Evolutionary conservation across 2,888 invertebrate species (phyloP).

Genomic region (Plebejus melissa): DNA sequence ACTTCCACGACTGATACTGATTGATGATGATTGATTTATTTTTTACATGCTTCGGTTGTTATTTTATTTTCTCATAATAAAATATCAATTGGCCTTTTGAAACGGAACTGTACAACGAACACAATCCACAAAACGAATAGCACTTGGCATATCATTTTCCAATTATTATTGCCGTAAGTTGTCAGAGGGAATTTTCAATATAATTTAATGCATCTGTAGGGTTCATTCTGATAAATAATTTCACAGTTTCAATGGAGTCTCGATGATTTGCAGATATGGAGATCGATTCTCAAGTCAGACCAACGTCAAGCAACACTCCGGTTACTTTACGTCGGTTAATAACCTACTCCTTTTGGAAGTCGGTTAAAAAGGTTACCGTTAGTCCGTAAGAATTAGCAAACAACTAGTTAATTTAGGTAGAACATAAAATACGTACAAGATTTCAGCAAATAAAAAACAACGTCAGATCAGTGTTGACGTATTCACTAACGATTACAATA

Average conservation of each 20-base stretch:
- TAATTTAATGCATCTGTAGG: neutral
- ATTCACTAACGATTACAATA: conserved; percentile 3
- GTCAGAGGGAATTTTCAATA: neutral
- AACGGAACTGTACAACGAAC: neutral
- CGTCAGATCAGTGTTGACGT: conserved; percentile 17
- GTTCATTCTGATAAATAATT: neutral
- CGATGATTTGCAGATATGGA: no score
- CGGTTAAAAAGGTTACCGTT: no score
- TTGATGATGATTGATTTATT: no score
- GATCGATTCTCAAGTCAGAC: no score
- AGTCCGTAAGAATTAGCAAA: no score
- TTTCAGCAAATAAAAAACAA: conserved; percentile 1
- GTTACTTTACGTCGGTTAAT: no score
- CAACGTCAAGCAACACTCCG: no score
- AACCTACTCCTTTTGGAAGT: no score
- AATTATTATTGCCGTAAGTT: neutral
- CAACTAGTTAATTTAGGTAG: neutral
- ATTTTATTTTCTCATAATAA: neutral
- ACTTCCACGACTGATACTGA: conserved; percentile 1
- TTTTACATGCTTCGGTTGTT: neutral
- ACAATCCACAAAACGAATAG: neutral
- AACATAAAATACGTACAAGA: neutral
- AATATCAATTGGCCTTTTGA: neutral
- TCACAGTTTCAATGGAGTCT: neutral
- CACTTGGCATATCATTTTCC: neutral